These are phyloP conservation scores for Pseudorhiza aurosa DNA, from an alignment of 30 jellyfish, hydroid and myxozoan genomes.

Conservation along the genomic window DNA sequence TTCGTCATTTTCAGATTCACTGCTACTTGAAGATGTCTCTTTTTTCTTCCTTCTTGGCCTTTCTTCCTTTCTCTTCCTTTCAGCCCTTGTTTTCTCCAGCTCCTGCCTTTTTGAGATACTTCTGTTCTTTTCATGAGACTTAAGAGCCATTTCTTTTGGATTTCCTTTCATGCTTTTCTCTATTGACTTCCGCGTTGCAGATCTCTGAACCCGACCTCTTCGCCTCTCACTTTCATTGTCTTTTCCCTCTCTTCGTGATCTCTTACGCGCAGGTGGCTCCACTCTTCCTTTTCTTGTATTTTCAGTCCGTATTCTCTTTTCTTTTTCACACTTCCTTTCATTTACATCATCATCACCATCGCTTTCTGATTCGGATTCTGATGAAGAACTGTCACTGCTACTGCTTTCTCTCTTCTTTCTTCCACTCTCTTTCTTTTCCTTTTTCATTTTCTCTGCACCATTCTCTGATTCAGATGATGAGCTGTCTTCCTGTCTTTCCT, in stretches of 20 bases:
- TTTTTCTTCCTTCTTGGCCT: conserved; percentile 25
- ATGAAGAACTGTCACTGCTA: conserved; percentile 36
- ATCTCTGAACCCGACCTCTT: neutral
- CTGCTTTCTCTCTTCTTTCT: too few species aligned
- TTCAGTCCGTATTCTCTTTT: neutral
- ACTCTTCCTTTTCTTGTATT: conserved; percentile 1
- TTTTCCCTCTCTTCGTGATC: conserved; percentile 3
- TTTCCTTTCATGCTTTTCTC: neutral
- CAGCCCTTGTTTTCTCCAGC: neutral
- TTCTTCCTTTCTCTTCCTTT: neutral
- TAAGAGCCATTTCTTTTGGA: neutral
- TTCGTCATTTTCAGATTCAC: conserved; percentile 62
- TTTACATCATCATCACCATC: neutral
- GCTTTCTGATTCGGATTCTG: conserved; percentile 40
- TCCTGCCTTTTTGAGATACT: neutral
- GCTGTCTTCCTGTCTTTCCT: neutral
- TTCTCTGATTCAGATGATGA: conserved; percentile 39
- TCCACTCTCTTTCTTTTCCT: neutral
- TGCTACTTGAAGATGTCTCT: conserved; percentile 58
- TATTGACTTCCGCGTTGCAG: neutral
- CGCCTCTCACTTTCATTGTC: neutral
- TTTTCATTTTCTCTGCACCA: neutral
- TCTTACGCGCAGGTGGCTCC: conserved; percentile 23
- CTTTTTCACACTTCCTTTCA: neutral
- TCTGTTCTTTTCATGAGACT: neutral